A percentile compares a stretch with the other conserved stretches of the same genome.
These are phyloP conservation scores for Apaloderma vittatum DNA, from an alignment of 2,113 vertebrate genomes.

Conservation along the genomic window DNA sequence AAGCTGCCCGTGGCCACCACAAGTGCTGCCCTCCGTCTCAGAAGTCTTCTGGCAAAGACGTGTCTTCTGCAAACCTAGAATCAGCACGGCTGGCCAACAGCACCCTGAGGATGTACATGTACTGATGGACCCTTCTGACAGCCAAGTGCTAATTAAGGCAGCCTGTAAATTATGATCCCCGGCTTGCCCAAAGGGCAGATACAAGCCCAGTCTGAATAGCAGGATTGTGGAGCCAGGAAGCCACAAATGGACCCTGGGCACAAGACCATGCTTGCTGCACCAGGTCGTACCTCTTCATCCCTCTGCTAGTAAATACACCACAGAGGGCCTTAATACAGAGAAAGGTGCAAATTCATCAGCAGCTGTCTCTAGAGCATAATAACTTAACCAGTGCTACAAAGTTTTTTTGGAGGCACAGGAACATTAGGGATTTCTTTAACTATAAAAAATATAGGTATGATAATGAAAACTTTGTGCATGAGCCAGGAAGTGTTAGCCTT, in stretches of 20 bases:
- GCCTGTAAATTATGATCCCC: neutral
- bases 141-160: slow-evolving; percentile 3
- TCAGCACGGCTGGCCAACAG: neutral
- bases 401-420: neutral
- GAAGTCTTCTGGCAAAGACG: neutral
- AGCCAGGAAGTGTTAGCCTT: neutral
- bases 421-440: neutral
- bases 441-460: neutral
- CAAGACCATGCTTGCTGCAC: neutral
- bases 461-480: neutral
- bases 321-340: neutral
- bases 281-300: neutral
- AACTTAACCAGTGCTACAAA: neutral
- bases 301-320: neutral
- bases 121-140: neutral
- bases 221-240: neutral
- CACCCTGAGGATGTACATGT: neutral
- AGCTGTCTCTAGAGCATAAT: neutral
- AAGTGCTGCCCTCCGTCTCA: rapidly evolving
- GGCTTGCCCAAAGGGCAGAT: neutral
- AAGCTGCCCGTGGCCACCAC: rapidly evolving
- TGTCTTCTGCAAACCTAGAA: neutral
- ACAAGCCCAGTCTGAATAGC: neutral
- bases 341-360: neutral
- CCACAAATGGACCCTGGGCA: neutral